Conservation (phyloP, 2,888 invertebrate species). For the Trimorus sp. region DNA sequence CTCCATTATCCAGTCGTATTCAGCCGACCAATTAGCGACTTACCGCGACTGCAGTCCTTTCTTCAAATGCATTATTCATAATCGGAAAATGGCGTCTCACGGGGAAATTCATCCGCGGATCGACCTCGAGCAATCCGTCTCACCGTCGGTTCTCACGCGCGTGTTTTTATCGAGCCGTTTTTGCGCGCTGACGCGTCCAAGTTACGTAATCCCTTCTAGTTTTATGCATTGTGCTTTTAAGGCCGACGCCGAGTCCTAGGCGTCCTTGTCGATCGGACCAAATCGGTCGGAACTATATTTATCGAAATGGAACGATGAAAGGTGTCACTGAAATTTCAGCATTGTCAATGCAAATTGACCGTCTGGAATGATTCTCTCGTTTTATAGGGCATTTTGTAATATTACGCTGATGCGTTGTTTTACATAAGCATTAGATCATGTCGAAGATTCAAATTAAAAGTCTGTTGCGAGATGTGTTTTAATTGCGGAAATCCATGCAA, state of each 20-base stretch:
- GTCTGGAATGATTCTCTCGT: too few species aligned
- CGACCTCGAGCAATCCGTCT: slow-evolving; percentile 23
- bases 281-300: slow-evolving; percentile 12
- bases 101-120: slow-evolving; percentile 2
- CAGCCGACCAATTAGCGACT: slow-evolving; percentile 24
- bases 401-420: too few species aligned
- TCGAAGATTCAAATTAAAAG: too few species aligned
- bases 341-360: too few species aligned
- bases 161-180: background rate
- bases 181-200: slow-evolving; percentile 6
- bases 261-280: slow-evolving; percentile 22
- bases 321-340: too few species aligned
- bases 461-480: too few species aligned
- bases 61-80: slow-evolving; percentile 39
- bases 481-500: too few species aligned
- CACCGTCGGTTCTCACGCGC: slow-evolving; percentile 20
- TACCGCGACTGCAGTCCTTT: slow-evolving; percentile 33
- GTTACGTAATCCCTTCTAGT: slow-evolving; percentile 33
- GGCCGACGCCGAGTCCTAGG: slow-evolving; percentile 24
- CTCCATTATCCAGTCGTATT: slow-evolving; percentile 41
- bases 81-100: slow-evolving; percentile 24
- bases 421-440: too few species aligned
- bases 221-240: slow-evolving; percentile 43
- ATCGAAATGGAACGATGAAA: background rate
- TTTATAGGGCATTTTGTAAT: too few species aligned